A percentile compares a stretch with the other conserved stretches of the same genome.
phyloP scores from a whole-genome alignment of 1,140 invertebrate genomes.

The Lithobius niger region DNA sequence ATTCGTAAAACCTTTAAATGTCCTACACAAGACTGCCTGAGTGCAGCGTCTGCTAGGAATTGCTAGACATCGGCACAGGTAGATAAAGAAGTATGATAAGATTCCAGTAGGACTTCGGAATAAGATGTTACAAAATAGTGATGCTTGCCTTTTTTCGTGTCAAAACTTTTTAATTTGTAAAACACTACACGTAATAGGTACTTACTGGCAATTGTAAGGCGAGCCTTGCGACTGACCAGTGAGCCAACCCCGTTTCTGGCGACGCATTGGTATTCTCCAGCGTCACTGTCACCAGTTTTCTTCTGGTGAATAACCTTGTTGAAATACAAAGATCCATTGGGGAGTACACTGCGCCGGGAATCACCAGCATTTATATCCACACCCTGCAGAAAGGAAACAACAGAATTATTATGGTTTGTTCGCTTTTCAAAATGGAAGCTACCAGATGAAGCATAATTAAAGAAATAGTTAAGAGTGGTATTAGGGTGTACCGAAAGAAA shows the following conservation, averaged over 20 bases:
- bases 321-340: slow-evolving; percentile 30
- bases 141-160: slow-evolving; percentile 28
- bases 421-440: slow-evolving; percentile 1
- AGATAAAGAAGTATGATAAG: slow-evolving; percentile 23
- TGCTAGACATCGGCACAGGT: not conserved
- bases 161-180: not conserved
- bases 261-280: slow-evolving; percentile 62
- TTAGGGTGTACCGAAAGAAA: too few species aligned
- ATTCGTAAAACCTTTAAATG: not conserved
- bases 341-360: slow-evolving; percentile 20
- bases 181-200: not conserved
- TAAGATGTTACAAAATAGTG: slow-evolving; percentile 29
- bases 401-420: not conserved
- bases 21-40: not conserved
- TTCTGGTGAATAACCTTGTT: slow-evolving; percentile 21
- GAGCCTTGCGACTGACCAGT: not conserved
- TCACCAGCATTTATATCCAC: slow-evolving; percentile 17
- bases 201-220: not conserved
- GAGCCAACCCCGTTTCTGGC: slow-evolving; percentile 47
- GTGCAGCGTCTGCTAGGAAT: not conserved
- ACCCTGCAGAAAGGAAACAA: slow-evolving; percentile 13
- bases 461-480: too few species aligned
- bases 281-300: slow-evolving; percentile 34
- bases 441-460: too few species aligned
- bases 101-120: slow-evolving; percentile 30